Base-by-base conservation (phyloP, 2,888 invertebrate species). In the Chymomyza amoena region DNA sequence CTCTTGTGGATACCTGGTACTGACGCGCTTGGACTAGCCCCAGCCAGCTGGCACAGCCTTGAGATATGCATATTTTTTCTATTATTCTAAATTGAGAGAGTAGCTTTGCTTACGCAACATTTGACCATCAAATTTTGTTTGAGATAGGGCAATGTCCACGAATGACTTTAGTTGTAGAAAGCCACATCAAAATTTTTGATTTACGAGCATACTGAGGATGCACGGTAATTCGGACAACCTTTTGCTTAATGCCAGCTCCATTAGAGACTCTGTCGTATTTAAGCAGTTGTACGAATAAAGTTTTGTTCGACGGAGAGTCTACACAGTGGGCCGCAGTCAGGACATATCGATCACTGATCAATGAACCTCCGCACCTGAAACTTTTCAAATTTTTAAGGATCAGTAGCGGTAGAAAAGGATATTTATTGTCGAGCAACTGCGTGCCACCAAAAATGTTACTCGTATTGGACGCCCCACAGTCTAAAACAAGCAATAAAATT, bases 401-500 rank as follows among this genome's bases (percentile, higher is more conserved):
- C 71, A 91, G 76, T 67, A 91, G 91, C 4, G 91, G 90, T 51
- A 91, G 91, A 91, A 91, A 91, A 0, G 91, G 91, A 69, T 90
- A 91, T 68, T 91, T 91, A 68, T 91, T 91, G 62, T 80, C 78
- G 50, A 88, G 90, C 68, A 91, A 90, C 72, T 89, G 87, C 57
- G 87, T 87, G 20, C 91, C 91, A 65, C 91, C 91, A 69, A 91
- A 84, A 81, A 91, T 91, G 62, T 91, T 88, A 4, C 4, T 0
- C 25, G 70, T 91, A 90, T 91, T 91, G 10, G 89, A 90, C 9
- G 88, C 78, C 18, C 91, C 91, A 61, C 91, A 91, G 77, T 82
- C 91, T 91, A 52, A 3, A 10, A 10, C 16, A 20, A 25, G 25
- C 25, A 25, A 25, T 25, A 25, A 25, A 25, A 25, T 4, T 25